Conservation (phyloP, 1,140 invertebrate species). For the Procambarus clarkii region DNA sequence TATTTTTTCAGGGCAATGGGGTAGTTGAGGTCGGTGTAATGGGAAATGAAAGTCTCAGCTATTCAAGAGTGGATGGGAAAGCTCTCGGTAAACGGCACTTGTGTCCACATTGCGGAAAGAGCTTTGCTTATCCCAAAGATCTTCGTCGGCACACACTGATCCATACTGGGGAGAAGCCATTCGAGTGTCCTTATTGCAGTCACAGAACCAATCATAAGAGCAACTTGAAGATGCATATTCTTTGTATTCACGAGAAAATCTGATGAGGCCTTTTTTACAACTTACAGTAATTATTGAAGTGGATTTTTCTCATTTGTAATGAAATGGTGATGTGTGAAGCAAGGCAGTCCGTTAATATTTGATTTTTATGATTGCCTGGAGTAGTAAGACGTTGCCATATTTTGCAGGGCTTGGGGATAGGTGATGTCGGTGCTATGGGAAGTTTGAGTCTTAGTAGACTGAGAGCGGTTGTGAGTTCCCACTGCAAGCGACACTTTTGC, state of each 20-base stretch:
- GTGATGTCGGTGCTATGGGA: slow-evolving; percentile 66
- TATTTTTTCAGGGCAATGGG: slow-evolving; percentile 34
- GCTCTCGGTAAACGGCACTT: slow-evolving; percentile 6
- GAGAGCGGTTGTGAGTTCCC: slow-evolving; percentile 62
- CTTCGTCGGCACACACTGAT: slow-evolving; percentile 12
- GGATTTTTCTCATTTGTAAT: background rate
- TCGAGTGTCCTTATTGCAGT: slow-evolving; percentile 23
- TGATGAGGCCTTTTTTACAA: background rate
- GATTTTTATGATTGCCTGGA: slow-evolving; percentile 24
- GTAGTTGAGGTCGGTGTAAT: slow-evolving; percentile 29
- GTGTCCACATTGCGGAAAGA: slow-evolving; percentile 33
- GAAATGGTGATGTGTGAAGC: slow-evolving; percentile 13
- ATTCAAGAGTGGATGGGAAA: slow-evolving; percentile 12
- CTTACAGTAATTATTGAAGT: slow-evolving; percentile 4
- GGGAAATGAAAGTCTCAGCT: slow-evolving; percentile 3
- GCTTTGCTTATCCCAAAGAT: slow-evolving; percentile 25
- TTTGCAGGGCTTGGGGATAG: slow-evolving; percentile 68
- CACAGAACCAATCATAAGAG: slow-evolving; percentile 34
- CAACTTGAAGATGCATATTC: slow-evolving; percentile 42
- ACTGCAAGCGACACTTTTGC: slow-evolving; percentile 66
- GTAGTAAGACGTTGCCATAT: slow-evolving; percentile 65
- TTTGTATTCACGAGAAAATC: slow-evolving; percentile 30
- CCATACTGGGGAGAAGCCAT: slow-evolving; percentile 6
- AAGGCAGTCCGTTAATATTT: slow-evolving; percentile 44
- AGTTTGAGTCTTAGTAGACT: slow-evolving; percentile 63